Evolutionary conservation across 2,113 vertebrate genomes (phyloP).

Genomic region (Solea senegalensis): DNA sequence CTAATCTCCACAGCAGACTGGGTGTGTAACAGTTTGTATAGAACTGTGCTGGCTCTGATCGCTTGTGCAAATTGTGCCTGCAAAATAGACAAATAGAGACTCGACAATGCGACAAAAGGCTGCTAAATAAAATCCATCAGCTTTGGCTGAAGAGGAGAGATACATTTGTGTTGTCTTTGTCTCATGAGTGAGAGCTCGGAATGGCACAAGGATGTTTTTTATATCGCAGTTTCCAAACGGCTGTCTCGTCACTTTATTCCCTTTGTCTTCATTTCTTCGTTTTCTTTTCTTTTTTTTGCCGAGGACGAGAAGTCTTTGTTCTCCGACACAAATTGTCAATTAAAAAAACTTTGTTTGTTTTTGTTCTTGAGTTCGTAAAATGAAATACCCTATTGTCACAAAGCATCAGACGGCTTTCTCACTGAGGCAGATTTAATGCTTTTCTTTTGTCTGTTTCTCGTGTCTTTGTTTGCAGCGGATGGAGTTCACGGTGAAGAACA

Average conservation of each 20-base stretch:
- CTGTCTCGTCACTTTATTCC: constrained; percentile 1
- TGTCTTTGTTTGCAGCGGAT: constrained; percentile 84
- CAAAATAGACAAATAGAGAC: constrained; percentile 3
- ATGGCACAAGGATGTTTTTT: constrained; percentile 16
- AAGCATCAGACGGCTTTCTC: background rate
- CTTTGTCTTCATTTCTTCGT: background rate
- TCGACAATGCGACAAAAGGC: background rate
- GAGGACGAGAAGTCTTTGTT: background rate
- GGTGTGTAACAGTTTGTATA: constrained; percentile 1
- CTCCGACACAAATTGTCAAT: background rate
- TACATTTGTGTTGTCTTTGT: constrained; percentile 5
- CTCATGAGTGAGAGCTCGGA: background rate
- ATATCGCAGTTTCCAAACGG: constrained; percentile 15
- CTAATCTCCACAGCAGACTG: background rate
- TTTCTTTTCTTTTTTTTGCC: background rate
- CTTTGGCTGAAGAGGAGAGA: constrained; percentile 16
- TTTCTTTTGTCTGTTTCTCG: background rate
- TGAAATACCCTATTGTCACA: no score
- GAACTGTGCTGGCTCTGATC: background rate
- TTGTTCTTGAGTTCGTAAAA: background rate
- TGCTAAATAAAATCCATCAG: constrained; percentile 12
- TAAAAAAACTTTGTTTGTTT: background rate
- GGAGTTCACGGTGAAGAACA: constrained; percentile 96
- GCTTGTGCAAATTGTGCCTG: constrained; percentile 1
- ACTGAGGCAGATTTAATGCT: background rate